phyloP scores from a whole-genome alignment of 2,113 vertebrate species.

The Gracilinanus agilis region DNA sequence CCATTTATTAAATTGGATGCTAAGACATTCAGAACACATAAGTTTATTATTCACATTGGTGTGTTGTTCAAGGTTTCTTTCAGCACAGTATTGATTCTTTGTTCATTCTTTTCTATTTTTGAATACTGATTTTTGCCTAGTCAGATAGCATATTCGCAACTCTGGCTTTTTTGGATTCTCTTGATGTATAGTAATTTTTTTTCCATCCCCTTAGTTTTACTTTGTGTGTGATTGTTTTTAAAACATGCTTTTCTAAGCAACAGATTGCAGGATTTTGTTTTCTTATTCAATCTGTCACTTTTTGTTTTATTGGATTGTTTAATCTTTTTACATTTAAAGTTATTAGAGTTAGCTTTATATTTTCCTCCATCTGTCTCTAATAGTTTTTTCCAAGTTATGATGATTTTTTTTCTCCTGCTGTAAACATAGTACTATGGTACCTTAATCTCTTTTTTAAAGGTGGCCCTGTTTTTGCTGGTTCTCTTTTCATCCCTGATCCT shows the following conservation, averaged over 20 bases:
- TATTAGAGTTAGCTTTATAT: neutral
- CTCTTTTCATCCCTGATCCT: neutral
- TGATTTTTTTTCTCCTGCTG: neutral
- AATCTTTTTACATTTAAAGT: neutral
- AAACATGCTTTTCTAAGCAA: neutral
- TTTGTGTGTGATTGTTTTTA: neutral
- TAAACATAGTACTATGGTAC: neutral
- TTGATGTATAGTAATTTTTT: neutral
- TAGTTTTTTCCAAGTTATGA: neutral
- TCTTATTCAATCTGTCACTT: neutral
- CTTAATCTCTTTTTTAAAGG: neutral
- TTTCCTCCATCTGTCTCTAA: constrained; percentile 8
- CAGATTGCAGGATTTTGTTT: neutral
- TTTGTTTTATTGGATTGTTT: neutral
- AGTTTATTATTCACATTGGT: neutral
- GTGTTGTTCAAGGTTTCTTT: neutral
- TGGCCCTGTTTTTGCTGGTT: neutral
- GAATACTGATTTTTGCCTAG: neutral
- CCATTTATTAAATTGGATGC: neutral
- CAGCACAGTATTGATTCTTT: neutral
- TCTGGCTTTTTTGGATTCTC: neutral
- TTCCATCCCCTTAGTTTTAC: neutral
- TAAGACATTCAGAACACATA: neutral
- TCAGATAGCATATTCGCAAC: neutral
- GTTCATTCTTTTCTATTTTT: neutral